A percentile compares a stretch with the other conserved stretches of the same genome.
Conservation (phyloP, 2,113 vertebrate species). For the Rhineura floridana region DNA sequence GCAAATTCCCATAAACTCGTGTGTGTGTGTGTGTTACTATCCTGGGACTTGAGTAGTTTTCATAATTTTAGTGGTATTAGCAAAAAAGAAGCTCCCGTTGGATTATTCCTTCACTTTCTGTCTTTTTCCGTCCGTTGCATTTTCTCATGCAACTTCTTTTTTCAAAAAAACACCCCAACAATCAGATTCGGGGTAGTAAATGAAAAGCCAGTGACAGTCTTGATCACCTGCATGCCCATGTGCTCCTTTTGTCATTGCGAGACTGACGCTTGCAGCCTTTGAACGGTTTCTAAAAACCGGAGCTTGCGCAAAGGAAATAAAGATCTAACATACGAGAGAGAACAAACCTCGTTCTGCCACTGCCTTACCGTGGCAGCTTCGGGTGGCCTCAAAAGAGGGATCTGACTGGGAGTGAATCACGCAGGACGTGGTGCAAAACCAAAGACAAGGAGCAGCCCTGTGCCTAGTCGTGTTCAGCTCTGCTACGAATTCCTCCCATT, state of each 20-base stretch:
- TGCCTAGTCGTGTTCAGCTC: neutral
- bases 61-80: constrained; percentile 10
- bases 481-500: neutral
- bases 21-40: too few species aligned
- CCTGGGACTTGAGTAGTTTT: neutral
- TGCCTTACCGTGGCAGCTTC: constrained; percentile 61
- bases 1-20: too few species aligned
- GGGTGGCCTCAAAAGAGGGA: constrained; percentile 64
- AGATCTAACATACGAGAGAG: constrained; percentile 57
- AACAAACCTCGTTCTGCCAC: constrained; percentile 56
- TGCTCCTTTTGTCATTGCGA: constrained; percentile 69
- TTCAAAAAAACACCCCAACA: constrained; percentile 40
- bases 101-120: constrained; percentile 36
- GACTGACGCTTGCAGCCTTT: constrained; percentile 76
- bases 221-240: constrained; percentile 75
- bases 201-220: constrained; percentile 78
- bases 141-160: constrained; percentile 59
- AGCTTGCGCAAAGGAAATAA: constrained; percentile 58
- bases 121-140: constrained; percentile 18
- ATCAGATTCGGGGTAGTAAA: constrained; percentile 75
- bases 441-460: neutral
- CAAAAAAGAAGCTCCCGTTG: constrained; percentile 50
- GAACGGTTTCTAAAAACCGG: constrained; percentile 73
- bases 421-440: constrained; percentile 21
- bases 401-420: constrained; percentile 42